Evolutionary conservation across 2,888 invertebrate genomes (phyloP), one percentile per base, ranked within the genome.

Genomic region (Dasypogon diadema): DNA sequence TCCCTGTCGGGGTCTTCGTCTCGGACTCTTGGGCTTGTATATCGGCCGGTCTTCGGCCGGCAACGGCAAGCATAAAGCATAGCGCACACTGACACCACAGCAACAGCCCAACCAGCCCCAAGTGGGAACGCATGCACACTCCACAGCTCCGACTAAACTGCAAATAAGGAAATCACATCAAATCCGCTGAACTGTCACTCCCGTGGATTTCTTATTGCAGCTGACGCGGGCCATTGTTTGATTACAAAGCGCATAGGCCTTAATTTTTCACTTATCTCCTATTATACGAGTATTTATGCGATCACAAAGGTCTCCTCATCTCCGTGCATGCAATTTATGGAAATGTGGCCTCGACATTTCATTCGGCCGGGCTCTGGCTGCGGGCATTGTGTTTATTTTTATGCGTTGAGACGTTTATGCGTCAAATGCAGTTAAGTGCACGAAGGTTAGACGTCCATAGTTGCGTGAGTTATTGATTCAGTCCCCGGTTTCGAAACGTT

Each of bases 181-280:
- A 55, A 72, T 73, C 34, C 54, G 2, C 42, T 73, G 55, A 73
- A 56, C 72, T 42, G 54, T 73, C 56, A 56, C 21, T 26, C 37
- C 56, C 16, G 26, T 46, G 24, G 58, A 21, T 37, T 37, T 46
- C 46, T 58, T 26, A n/a, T 42, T 73, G 70, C 70, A 70, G 70
- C 70, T 70, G 70, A 70, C 14, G 26, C 70, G 34, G 70, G 30
- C 51, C 70, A 70, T 70, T 70, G 70, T 70, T 70, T 70, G 70
- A 70, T 70, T 70, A 54, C 24, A 56, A 56, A 73, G 73, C 24
- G 56, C 56, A 73, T 56, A 42, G 73, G 73, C 73, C 56, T 73
- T 73, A 73, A 73, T 73, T 73, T 73, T 73, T 73, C 73, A 73
- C 73, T 73, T 73, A 73, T 73, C 73, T 56, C 56, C 56, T 55